These are phyloP conservation scores for Teleogryllus occipitalis DNA, from an alignment of 1,140 invertebrate species.

Conservation along the genomic window DNA sequence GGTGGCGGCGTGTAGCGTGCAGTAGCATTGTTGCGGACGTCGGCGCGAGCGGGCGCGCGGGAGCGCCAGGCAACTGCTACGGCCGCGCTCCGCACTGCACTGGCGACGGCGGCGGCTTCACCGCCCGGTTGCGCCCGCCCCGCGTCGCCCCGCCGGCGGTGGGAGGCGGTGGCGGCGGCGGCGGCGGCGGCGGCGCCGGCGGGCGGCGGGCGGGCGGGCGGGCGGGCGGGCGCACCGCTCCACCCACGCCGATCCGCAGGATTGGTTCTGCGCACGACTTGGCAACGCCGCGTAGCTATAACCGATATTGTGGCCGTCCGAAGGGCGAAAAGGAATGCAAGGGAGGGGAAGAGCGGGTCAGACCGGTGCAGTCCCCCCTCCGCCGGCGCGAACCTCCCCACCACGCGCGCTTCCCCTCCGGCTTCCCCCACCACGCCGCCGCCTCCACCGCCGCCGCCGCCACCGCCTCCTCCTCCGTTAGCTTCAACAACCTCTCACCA, in stretches of 20 bases:
- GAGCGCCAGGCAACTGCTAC: no score
- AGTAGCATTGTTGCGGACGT: no score
- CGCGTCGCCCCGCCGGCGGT: no score
- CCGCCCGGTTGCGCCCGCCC: no score
- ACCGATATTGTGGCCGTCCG: constrained; percentile 41
- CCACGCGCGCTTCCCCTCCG: constrained; percentile 2
- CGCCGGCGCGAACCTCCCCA: background rate
- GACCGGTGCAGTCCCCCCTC: constrained; percentile 20
- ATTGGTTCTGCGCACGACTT: constrained; percentile 33
- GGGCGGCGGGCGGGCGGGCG: background rate
- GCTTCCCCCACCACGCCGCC: constrained; percentile 15
- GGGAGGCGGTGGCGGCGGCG: background rate
- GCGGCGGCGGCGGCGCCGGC: constrained; percentile 3
- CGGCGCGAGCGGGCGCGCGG: no score
- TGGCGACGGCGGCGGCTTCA: background rate
- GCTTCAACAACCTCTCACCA: constrained; percentile 36
- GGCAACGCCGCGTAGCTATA: constrained; percentile 41
- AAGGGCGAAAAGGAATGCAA: constrained; percentile 25
- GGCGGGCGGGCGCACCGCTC: constrained; percentile 13
- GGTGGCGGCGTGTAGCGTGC: no score
- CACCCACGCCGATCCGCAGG: constrained; percentile 21
- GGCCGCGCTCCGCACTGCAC: background rate
- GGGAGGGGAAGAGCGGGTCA: constrained; percentile 36
- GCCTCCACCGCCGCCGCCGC: background rate
- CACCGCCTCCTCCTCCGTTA: constrained; percentile 22